Percentiles rank a stretch among this genome's conserved stretches.
Evolutionary conservation across 2,888 invertebrate species (phyloP).

Genomic region (Embidobia sp.): DNA sequence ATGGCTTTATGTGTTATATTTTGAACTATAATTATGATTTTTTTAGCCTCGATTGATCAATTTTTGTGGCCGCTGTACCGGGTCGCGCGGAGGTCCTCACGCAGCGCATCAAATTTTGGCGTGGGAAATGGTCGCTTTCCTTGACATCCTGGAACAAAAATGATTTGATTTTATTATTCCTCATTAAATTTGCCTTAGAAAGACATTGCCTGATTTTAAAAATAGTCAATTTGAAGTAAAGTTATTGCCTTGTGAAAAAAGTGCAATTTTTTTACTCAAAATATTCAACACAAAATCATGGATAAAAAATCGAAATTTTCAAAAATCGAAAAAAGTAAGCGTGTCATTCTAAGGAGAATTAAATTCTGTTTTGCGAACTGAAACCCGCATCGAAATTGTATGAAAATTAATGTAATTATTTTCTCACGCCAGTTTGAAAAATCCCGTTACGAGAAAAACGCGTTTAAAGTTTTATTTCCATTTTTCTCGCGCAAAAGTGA

Average conservation of each 20-base stretch:
- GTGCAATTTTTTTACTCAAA: no score
- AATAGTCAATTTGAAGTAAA: neutral
- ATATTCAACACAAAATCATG: no score
- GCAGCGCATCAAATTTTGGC: neutral
- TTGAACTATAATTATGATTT: neutral
- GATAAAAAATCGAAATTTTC: no score
- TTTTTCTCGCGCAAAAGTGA: no score
- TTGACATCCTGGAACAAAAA: neutral
- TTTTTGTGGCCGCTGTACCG: neutral
- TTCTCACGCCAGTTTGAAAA: no score
- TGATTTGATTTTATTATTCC: neutral
- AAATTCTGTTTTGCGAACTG: neutral
- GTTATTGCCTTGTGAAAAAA: neutral
- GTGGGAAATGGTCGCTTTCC: neutral
- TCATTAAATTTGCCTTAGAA: constrained; percentile 1
- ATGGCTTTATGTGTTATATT: neutral
- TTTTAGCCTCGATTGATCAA: neutral
- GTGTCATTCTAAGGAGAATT: neutral
- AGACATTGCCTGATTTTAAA: neutral
- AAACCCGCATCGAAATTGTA: neutral
- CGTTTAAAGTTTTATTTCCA: no score
- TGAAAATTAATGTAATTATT: no score
- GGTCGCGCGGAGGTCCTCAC: neutral
- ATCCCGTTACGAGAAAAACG: no score
- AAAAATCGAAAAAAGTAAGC: no score